Evolutionary conservation across 2,888 invertebrate species (phyloP).

Genomic region (Macaria notata): DNA sequence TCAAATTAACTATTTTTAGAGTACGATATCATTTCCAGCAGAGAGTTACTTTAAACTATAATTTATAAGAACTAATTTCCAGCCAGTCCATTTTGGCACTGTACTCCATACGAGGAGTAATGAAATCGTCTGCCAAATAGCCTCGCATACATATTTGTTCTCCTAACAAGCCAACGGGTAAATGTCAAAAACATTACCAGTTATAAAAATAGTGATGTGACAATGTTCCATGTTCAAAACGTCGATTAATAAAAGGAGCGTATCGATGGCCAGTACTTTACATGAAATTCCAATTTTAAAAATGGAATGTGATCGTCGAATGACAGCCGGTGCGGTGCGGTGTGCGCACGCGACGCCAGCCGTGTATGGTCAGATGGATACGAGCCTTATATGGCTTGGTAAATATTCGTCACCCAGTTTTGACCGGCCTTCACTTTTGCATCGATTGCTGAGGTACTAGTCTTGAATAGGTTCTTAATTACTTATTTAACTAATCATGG

Average conservation of each 20-base stretch:
- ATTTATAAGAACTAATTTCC: too few relatives aligned
- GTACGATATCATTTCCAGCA: too few relatives aligned
- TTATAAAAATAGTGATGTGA: conserved; percentile 37
- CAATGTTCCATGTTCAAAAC: conserved; percentile 29
- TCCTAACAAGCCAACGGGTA: conserved; percentile 10
- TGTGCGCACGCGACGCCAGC: conserved; percentile 43
- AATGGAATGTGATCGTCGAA: conserved; percentile 55
- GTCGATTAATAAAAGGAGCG: conserved; percentile 40
- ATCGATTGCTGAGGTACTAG: too few relatives aligned
- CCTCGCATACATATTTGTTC: too few relatives aligned
- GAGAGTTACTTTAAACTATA: too few relatives aligned
- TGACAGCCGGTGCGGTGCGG: conserved; percentile 44
- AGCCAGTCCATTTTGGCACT: too few relatives aligned
- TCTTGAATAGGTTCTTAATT: too few relatives aligned
- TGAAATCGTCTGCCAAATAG: too few relatives aligned
- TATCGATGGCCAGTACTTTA: conserved; percentile 45
- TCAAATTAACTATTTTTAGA: too few relatives aligned
- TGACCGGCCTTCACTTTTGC: conserved; percentile 38
- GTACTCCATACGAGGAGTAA: too few relatives aligned
- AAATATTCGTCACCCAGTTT: conserved; percentile 67
- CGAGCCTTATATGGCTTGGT: conserved; percentile 51
- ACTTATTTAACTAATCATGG: too few relatives aligned
- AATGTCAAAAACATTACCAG: conserved; percentile 43
- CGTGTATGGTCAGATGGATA: conserved; percentile 47
- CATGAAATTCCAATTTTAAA: conserved; percentile 64